These are phyloP conservation scores for Gastrophysa polygoni DNA, from an alignment of 2,888 invertebrate species.

Conservation along the genomic window DNA sequence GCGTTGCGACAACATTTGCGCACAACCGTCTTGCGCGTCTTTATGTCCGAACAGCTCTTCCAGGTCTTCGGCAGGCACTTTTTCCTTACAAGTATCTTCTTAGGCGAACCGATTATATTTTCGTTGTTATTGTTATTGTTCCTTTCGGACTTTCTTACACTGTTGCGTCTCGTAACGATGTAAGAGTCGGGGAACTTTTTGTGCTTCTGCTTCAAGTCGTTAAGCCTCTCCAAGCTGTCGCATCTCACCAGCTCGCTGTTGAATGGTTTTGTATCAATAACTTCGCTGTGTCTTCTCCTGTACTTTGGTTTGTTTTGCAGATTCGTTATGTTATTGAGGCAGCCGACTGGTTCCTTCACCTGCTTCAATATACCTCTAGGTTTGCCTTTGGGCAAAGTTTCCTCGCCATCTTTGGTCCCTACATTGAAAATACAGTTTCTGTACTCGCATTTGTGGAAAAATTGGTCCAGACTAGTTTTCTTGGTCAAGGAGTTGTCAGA, in stretches of 20 bases:
- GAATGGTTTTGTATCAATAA: conserved; percentile 59
- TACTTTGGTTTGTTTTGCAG: conserved; percentile 44
- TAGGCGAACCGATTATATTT: conserved; percentile 44
- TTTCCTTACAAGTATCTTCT: conserved; percentile 49
- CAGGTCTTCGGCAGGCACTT: conserved; percentile 53
- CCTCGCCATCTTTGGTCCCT: conserved; percentile 58
- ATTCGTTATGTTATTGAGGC: conserved; percentile 45
- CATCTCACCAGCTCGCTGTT: conserved; percentile 58
- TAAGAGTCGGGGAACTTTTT: conserved; percentile 59
- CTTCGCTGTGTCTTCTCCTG: conserved; percentile 62
- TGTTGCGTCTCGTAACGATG: conserved; percentile 52
- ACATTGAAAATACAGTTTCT: conserved; percentile 58
- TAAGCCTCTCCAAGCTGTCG: conserved; percentile 56
- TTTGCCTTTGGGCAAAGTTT: conserved; percentile 50
- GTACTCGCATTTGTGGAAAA: conserved; percentile 56
- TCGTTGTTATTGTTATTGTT: conserved; percentile 33
- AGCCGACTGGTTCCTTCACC: conserved; percentile 46
- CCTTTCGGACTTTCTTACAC: conserved; percentile 39
- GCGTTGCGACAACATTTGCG: conserved; percentile 57
- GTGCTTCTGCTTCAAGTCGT: conserved; percentile 38
- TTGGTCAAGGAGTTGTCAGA: conserved; percentile 31
- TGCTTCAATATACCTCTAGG: conserved; percentile 52
- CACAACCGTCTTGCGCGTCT: conserved; percentile 44
- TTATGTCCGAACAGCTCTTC: conserved; percentile 58
- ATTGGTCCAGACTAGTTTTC: conserved; percentile 35